phyloP scores from a whole-genome alignment of 1,140 invertebrate genomes.

The Psix sp. region DNA sequence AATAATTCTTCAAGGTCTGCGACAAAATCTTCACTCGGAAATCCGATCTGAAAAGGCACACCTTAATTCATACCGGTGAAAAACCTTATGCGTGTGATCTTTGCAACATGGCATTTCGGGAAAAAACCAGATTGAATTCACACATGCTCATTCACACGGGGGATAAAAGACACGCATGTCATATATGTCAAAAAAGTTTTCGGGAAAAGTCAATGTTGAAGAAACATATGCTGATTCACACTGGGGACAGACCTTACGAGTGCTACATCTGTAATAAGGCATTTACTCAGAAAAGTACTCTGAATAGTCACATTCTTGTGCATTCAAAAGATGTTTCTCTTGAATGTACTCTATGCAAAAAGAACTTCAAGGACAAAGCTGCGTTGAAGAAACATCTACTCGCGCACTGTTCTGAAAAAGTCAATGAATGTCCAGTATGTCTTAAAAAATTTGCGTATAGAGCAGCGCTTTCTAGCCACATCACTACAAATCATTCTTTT shows the following conservation, averaged over 20 bases:
- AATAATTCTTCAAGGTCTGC: constrained; percentile 85
- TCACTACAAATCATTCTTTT: constrained; percentile 68
- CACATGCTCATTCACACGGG: constrained; percentile 86
- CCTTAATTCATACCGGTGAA: constrained; percentile 83
- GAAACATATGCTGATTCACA: constrained; percentile 77
- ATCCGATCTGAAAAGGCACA: constrained; percentile 82
- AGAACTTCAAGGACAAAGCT: constrained; percentile 83
- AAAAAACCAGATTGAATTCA: constrained; percentile 81
- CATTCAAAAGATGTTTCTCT: constrained; percentile 76
- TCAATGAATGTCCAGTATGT: constrained; percentile 78
- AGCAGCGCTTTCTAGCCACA: constrained; percentile 69
- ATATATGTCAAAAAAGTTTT: constrained; percentile 79
- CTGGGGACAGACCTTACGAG: constrained; percentile 78
- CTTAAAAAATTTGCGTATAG: constrained; percentile 71
- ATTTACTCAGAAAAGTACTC: constrained; percentile 72
- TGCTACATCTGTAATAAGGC: constrained; percentile 77
- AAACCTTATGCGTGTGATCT: constrained; percentile 80
- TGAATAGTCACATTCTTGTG: constrained; percentile 73
- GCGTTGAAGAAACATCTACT: constrained; percentile 83
- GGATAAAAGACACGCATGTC: constrained; percentile 81
- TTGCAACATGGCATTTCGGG: constrained; percentile 78
- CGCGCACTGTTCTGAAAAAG: constrained; percentile 84
- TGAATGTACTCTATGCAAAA: constrained; percentile 84
- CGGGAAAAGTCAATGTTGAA: constrained; percentile 77
- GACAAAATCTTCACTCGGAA: constrained; percentile 85